A percentile compares a stretch with the other conserved stretches of the same genome.
Evolutionary conservation across 2,797 vertebrate species (phyloP).

Genomic region (Rhodeus uyekii): DNA sequence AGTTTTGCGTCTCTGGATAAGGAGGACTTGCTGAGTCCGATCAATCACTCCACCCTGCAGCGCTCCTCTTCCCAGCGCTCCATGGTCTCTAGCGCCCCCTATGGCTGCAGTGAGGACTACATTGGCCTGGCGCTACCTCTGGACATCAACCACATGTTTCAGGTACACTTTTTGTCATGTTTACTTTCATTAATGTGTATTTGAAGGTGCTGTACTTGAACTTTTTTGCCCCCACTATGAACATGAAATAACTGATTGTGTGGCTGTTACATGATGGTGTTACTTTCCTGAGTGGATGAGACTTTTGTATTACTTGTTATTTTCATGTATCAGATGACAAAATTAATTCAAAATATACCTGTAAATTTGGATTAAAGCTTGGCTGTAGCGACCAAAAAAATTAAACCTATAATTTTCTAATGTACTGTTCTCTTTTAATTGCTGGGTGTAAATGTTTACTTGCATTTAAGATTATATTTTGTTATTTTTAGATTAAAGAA

Average conservation of each 20-base stretch:
- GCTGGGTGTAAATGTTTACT: background rate
- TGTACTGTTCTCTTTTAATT: background rate
- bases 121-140: constrained; percentile 84
- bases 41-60: constrained; percentile 84
- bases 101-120: constrained; percentile 83
- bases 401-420: background rate
- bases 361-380: too few species aligned
- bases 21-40: constrained; percentile 86
- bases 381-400: background rate
- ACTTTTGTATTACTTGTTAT: background rate
- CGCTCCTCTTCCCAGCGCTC: constrained; percentile 86
- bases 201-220: background rate
- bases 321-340: background rate
- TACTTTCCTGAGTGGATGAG: background rate
- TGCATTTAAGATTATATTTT: background rate
- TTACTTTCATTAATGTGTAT: background rate
- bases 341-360: background rate
- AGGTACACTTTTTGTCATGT: constrained; percentile 67
- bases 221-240: background rate
- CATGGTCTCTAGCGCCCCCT: constrained; percentile 84
- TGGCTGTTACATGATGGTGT: background rate
- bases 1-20: constrained; percentile 87
- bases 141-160: constrained; percentile 86
- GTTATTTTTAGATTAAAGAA: constrained; percentile 78
- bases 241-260: background rate